Percentiles rank a stretch among this genome's conserved stretches.
phyloP scores from a whole-genome alignment of 30 jellyfish, hydroid and myxozoan genomes.

The Aurelia aurita region DNA sequence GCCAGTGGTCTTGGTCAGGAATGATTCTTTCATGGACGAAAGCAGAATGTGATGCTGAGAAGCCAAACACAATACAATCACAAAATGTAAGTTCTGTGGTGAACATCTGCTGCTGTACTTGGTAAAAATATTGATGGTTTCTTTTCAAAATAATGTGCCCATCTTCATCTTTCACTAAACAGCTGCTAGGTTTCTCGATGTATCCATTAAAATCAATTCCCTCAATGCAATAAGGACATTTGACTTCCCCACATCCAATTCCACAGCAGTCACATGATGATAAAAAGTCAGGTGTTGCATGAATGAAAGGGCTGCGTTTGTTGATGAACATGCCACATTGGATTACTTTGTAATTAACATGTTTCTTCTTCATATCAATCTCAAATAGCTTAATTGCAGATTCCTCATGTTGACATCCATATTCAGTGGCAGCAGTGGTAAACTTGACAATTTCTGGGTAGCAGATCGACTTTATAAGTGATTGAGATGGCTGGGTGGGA shows the following conservation, averaged over 20 bases:
- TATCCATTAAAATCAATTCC: constrained; percentile 8
- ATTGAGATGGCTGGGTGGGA: constrained; percentile 58
- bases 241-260: constrained; percentile 28
- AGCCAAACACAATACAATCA: constrained; percentile 65
- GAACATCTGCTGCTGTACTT: constrained; percentile 65
- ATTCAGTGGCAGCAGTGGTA: constrained; percentile 26
- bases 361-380: constrained; percentile 54
- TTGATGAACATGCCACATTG: constrained; percentile 57
- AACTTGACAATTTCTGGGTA: constrained; percentile 16
- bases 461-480: constrained; percentile 26
- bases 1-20: constrained; percentile 57
- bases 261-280: constrained; percentile 67
- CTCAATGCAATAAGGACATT: constrained; percentile 27
- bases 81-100: constrained; percentile 56
- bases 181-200: constrained; percentile 26
- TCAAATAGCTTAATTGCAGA: constrained; percentile 56
- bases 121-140: constrained; percentile 53
- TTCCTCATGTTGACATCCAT: constrained; percentile 60
- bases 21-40: constrained; percentile 50
- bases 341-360: constrained; percentile 51
- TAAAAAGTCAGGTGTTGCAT: constrained; percentile 40
- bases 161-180: constrained; percentile 22
- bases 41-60: constrained; percentile 36
- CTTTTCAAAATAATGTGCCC: constrained; percentile 44
- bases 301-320: constrained; percentile 47